phyloP scores from a whole-genome alignment of 2,113 vertebrate species.

The Cochlearius cochlearius region DNA sequence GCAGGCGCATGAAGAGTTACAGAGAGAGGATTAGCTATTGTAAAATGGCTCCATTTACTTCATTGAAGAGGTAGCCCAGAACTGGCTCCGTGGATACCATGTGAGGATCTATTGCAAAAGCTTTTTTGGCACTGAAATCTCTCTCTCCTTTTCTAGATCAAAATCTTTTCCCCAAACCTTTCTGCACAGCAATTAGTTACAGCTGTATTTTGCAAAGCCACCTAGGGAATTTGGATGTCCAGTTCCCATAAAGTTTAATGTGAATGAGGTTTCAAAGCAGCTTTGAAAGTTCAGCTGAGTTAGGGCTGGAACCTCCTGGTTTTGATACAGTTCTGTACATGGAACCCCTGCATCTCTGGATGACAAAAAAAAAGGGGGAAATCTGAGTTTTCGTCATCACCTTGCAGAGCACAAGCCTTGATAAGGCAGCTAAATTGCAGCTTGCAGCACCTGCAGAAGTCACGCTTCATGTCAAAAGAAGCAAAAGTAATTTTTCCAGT shows the following conservation, averaged over 20 bases:
- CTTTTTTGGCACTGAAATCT: conserved; percentile 40
- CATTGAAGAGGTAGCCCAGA: conserved; percentile 24
- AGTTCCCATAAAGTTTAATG: conserved; percentile 61
- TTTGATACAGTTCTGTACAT: neutral
- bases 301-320: neutral
- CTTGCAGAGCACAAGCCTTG: neutral
- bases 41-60: conserved; percentile 39
- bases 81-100: neutral
- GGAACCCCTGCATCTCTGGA: neutral
- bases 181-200: conserved; percentile 42
- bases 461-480: neutral
- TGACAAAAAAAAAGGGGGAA: neutral
- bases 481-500: neutral
- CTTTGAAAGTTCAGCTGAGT: conserved; percentile 32
- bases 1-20: conserved; percentile 37
- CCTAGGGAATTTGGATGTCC: conserved; percentile 50
- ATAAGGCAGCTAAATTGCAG: neutral
- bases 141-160: conserved; percentile 47
- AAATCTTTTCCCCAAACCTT: conserved; percentile 57
- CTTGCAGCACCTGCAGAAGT: neutral
- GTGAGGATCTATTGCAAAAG: conserved; percentile 55
- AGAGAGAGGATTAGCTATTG: conserved; percentile 31
- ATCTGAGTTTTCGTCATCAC: neutral
- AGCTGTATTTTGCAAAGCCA: conserved; percentile 64
- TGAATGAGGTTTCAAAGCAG: conserved; percentile 45